Conservation (phyloP, 1,140 invertebrate genomes). For the Heterodera carotae region DNA sequence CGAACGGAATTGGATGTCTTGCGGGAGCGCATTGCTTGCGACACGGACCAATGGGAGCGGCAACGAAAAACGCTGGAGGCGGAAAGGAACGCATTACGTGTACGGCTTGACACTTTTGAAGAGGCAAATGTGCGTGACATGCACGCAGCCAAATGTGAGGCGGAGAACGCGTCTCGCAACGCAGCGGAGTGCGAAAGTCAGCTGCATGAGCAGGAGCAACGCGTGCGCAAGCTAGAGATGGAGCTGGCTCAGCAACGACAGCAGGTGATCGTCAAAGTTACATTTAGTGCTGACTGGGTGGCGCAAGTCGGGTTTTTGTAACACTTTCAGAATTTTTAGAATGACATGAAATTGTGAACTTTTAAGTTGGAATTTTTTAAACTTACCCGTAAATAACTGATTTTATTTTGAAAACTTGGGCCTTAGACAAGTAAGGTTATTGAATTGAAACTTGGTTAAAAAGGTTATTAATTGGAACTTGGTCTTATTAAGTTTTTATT, state of each 20-base stretch:
- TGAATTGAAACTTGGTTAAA: no score
- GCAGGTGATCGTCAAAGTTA: no score
- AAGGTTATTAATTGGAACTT: no score
- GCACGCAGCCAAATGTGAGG: constrained; percentile 27
- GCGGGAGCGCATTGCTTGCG: constrained; percentile 26
- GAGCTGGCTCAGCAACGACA: constrained; percentile 16
- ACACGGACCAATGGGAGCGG: constrained; percentile 26
- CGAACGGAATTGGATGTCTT: constrained; percentile 41
- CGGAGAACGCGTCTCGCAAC: constrained; percentile 36
- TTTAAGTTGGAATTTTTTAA: no score
- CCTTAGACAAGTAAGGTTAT: no score
- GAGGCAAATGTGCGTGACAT: constrained; percentile 38
- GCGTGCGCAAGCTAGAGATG: not conserved
- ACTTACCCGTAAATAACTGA: no score
- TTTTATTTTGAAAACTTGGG: no score
- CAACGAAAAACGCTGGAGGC: constrained; percentile 33
- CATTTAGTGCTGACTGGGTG: no score
- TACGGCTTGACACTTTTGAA: constrained; percentile 27
- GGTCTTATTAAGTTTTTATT: no score
- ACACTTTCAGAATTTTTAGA: no score
- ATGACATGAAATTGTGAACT: no score
- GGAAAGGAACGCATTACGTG: constrained; percentile 30
- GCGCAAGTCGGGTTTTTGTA: no score
- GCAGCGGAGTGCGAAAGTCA: constrained; percentile 30
- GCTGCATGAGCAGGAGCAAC: constrained; percentile 21